phyloP scores from a whole-genome alignment of 2,797 vertebrate genomes.

The Acanthiza pusilla region DNA sequence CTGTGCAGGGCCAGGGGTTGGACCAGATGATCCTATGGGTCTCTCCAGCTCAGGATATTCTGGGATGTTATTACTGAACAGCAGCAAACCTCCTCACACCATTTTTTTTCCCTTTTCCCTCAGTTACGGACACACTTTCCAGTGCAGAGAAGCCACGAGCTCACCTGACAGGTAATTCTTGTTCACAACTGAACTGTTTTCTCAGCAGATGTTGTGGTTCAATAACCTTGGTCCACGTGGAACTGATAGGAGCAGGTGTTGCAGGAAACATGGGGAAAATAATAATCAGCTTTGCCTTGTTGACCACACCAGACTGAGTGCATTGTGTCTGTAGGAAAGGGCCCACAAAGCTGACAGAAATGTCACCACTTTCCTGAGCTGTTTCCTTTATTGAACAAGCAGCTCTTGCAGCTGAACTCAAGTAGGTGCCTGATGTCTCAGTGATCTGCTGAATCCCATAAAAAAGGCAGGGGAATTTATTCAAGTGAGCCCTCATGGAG shows the following conservation, averaged over 20 bases:
- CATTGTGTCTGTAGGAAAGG: not conserved
- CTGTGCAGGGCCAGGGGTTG: not conserved
- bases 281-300: not conserved
- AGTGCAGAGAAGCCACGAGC: conserved; percentile 69
- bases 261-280: not conserved
- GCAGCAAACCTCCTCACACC: not conserved
- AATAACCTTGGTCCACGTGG: not conserved
- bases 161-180: conserved; percentile 73
- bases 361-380: not conserved
- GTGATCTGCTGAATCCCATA: not conserved
- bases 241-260: not conserved
- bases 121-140: conserved; percentile 10
- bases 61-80: not conserved
- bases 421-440: not conserved
- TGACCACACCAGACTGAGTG: not conserved
- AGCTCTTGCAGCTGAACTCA: not conserved
- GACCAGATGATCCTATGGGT: rapidly evolving
- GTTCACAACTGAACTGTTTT: not conserved
- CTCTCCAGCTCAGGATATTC: not conserved
- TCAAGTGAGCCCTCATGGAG: rapidly evolving
- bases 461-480: not conserved
- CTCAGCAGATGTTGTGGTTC: not conserved
- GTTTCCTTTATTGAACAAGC: not conserved
- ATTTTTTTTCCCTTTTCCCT: not conserved
- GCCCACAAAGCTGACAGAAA: not conserved